These are phyloP conservation scores for Drosophila quinaria DNA, from an alignment of 2,888 invertebrate genomes.

Conservation along the genomic window DNA sequence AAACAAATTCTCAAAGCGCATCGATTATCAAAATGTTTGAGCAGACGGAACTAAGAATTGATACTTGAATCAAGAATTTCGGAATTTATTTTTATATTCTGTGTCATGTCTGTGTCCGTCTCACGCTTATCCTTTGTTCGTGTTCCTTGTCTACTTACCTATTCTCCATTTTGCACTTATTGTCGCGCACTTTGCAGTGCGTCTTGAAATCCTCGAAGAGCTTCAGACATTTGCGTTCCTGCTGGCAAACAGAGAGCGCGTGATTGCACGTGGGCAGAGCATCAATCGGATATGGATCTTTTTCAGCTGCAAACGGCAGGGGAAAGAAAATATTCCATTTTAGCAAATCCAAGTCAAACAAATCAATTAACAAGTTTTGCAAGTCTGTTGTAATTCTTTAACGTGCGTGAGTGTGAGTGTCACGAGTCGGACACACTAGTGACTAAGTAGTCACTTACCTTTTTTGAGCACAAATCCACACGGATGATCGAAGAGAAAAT, in stretches of 20 bases:
- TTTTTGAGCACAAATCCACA: constrained; percentile 96
- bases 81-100: too few species aligned
- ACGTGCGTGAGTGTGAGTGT: background rate
- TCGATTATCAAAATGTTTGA: too few species aligned
- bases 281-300: constrained; percentile 95
- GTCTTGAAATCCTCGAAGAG: constrained; percentile 94
- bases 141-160: constrained; percentile 88
- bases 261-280: constrained; percentile 96
- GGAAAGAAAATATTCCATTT: background rate
- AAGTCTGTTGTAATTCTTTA: background rate
- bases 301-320: constrained; percentile 87
- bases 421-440: background rate
- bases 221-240: constrained; percentile 92
- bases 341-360: constrained; percentile 9
- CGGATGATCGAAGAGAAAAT: constrained; percentile 97
- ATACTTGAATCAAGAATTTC: too few species aligned
- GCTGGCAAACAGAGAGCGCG: constrained; percentile 93
- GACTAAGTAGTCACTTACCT: constrained; percentile 87
- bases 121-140: background rate
- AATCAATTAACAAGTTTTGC: constrained; percentile 20
- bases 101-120: background rate
- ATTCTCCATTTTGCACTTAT: constrained; percentile 95
- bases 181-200: constrained; percentile 94
- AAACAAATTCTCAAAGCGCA: too few species aligned
- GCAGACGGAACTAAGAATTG: too few species aligned